Evolutionary conservation across 2,888 invertebrate species (phyloP), one percentile per base, ranked within the genome.

Genomic region (Spodoptera picta): DNA sequence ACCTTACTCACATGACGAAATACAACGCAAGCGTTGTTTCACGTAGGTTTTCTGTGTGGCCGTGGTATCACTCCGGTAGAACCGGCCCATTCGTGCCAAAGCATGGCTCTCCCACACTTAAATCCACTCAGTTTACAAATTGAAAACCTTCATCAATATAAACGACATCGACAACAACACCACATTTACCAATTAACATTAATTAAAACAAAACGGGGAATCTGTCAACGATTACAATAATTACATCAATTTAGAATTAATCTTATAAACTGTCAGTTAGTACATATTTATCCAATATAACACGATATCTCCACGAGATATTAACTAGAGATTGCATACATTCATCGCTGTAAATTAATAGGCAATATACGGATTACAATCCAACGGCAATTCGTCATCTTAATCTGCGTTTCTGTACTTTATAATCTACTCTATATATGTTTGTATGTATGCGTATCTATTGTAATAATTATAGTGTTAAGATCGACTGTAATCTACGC

Each of bases 311-410:
- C 46, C 43, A 23, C 36, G 45, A 14, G 58, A 57, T 64, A 57
- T 49, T 56, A 63, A 51, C 43, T 42, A 24, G 14, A 56, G 49
- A 67, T 70, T 63, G 55, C 44, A 12, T 36, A 48, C 50, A 67
- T 60, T 56, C 27, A 56, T 57, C 48, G 50, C 71, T 64, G 60
- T 64, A 67, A 67, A 75, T 75, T 67, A 75, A 63, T 57, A 61
- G 45, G 53, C 73, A 67, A 74, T 74, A 55, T 53, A 49, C 42
- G 71, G 73, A 67, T 74, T 73, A 73, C 60, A 74, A 74, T 59
- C 71, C 46, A 50, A 59, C 43, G 45, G 60, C 63, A 44, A 73
- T 75, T 59, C 63, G 61, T 71, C 75, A 75, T 64, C 58, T 46
- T 73, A 69, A 73, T 65, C 65, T 69, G 46, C 54, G 14, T 53